Evolutionary conservation across 2,797 vertebrate species (phyloP).

Genomic region (Sebastes iracundus): DNA sequence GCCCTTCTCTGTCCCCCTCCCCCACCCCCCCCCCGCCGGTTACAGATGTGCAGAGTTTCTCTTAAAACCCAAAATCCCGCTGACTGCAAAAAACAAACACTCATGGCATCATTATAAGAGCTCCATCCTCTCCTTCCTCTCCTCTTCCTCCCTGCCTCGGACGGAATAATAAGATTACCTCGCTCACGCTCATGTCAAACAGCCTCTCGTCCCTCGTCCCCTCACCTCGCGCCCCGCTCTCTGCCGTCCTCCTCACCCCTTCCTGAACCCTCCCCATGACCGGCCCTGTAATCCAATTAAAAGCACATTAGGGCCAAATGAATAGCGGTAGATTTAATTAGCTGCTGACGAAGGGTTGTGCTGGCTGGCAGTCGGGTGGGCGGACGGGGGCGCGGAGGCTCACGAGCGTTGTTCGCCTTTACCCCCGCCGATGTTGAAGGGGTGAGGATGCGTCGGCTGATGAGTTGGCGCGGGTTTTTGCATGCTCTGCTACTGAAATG

Average conservation of each 20-base stretch:
- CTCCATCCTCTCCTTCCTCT: conserved; percentile 20
- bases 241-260: conserved; percentile 60
- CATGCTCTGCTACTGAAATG: conserved; percentile 20
- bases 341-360: conserved; percentile 77
- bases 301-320: conserved; percentile 83
- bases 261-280: conserved; percentile 73
- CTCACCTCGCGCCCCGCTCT: conserved; percentile 51
- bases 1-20: conserved; percentile 12
- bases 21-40: background rate
- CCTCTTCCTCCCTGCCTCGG: background rate
- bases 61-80: conserved; percentile 50
- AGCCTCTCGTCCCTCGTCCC: conserved; percentile 30
- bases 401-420: conserved; percentile 21
- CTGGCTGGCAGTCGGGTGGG: conserved; percentile 32
- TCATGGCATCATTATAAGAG: conserved; percentile 52
- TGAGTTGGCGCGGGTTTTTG: conserved; percentile 14
- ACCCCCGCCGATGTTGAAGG: conserved; percentile 20
- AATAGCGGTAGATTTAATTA: conserved; percentile 84
- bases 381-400: conserved; percentile 19
- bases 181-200: conserved; percentile 47
- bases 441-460: conserved; percentile 8
- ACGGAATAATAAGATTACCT: conserved; percentile 52
- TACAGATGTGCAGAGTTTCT: conserved; percentile 48
- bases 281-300: conserved; percentile 83
- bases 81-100: conserved; percentile 51